Base-by-base conservation (phyloP, 2,113 vertebrate species). In the Octodon degus region DNA sequence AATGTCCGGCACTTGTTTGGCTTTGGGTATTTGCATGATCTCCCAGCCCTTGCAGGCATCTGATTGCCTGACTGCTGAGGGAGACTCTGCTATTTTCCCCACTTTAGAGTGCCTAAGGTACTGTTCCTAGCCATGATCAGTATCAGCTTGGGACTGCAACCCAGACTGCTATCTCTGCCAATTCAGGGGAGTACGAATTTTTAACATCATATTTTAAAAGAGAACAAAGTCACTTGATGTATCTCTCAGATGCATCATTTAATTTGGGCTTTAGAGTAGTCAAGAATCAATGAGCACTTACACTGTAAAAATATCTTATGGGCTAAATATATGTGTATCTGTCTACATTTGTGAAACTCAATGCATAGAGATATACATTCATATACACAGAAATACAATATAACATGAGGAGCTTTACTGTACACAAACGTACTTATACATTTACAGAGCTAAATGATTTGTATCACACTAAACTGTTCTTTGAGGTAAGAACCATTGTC, bases 191-290 rank as follows among this genome's bases (percentile, higher is more conserved):
- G 11, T 37, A 32, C 90, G 83, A 65, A 70, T 90, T n/a, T 95
- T 96, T 82, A 25, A 2, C 2, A 24, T 43, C 43, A 7, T 79
- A 2, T 88, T 97, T 93, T 72, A 80, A 80, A 94, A 74, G 62
- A n/a, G 5, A 87, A 83, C 17, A 87, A 84, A 90, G 5, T 40
- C 30, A 43, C 89, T 34, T 37, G 22, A 76, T 95, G 84, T n/a
- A 86, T 85, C 27, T 88, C 34, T 92, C 24, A 55, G 2, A 2
- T 43, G 13, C 0, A 43, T 92, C 24, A 22, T 79, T 91, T 90
- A 82, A 72, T 84, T 53, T 60, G 32, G 60, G 1, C 34, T 86
- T 86, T 47, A 60, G 13, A 67, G 32, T 7, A 16, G 32, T 34
- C 17, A 79, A n/a, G 6, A 86, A 60, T 53, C 89, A 83, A 34